Evolutionary conservation across 1,140 invertebrate species (phyloP), one percentile per base, ranked within the genome.

Genomic region (Drosophila punjabiensis): DNA sequence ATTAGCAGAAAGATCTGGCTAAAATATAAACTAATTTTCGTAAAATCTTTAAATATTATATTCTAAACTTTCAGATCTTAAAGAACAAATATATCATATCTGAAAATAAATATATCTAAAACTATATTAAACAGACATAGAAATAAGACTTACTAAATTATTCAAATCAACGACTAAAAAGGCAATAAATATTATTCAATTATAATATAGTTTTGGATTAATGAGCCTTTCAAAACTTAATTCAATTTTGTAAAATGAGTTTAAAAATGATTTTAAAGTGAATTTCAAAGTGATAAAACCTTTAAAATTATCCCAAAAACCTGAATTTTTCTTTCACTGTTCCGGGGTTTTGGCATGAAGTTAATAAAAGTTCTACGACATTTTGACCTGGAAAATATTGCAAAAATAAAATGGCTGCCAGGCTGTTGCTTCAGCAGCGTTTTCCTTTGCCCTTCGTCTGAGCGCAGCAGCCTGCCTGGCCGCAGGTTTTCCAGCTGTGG

Each of bases 361-460:
- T 89, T 88, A 89, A 89, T 89, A 89, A 82, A 89, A 89, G 86
- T 85, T 90, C 81, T 89, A 82, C 86, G 86, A 89, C 86, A 88
- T 82, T 85, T 82, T 89, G 86, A 89, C 86, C 86, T 89, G 71
- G 76, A 89, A 84, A 89, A 90, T 89, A 88, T 90, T 89, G 70
- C 87, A 80, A 89, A 74, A 89, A 89, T 89, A 90, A 89, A 89
- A 90, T 79, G 81, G 84, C 80, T 65, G 71, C 76, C 83, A 68
- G 83, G 58, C 84, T 87, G 84, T 87, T 87, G 84, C 84, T 83
- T 68, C 52, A 58, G 43, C 37, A 41, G 48, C 64, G 37, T 10
- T 70, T 33, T 43, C 43, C 61, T 48, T n/a, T 30, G 20, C 60
- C 60, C 35, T 28, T 50, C 69, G 55, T 39, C 64, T 32, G 37